Evolutionary conservation across 2,797 vertebrate genomes (phyloP).

Genomic region (Gambusia yucatana): DNA sequence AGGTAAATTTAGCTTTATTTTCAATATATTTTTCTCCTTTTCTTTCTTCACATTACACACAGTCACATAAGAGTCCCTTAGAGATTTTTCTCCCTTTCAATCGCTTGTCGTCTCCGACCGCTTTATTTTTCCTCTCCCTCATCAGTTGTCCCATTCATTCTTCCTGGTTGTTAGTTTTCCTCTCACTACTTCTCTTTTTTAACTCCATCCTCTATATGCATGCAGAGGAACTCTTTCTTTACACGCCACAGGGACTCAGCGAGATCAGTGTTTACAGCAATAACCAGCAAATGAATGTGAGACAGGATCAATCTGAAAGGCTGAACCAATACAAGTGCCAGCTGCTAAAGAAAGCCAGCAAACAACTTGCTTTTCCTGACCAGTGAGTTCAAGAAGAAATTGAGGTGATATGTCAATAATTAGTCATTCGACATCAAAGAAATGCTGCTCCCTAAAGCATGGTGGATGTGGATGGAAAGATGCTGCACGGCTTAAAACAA

Average conservation of each 20-base stretch:
- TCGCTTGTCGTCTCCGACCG: slow-evolving; percentile 37
- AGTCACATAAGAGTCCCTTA: slow-evolving; percentile 49
- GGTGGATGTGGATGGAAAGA: slow-evolving; percentile 47
- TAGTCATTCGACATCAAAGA: slow-evolving; percentile 44
- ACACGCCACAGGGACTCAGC: slow-evolving; percentile 44
- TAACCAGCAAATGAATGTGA: slow-evolving; percentile 77
- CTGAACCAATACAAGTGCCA: slow-evolving; percentile 41
- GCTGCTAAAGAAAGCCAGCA: slow-evolving; percentile 37
- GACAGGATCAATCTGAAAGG: slow-evolving; percentile 65
- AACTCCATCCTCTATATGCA: slow-evolving; percentile 22
- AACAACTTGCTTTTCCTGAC: slow-evolving; percentile 40
- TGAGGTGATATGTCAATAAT: slow-evolving; percentile 39
- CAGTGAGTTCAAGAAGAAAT: slow-evolving; percentile 39
- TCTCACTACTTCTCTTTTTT: slow-evolving; percentile 8
- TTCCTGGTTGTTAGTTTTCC: slow-evolving; percentile 1
- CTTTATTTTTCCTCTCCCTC: slow-evolving; percentile 22
- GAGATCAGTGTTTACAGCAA: slow-evolving; percentile 68
- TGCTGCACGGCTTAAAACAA: slow-evolving; percentile 42
- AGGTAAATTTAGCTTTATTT: slow-evolving; percentile 69
- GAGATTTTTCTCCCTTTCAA: slow-evolving; percentile 62
- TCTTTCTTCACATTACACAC: slow-evolving; percentile 53
- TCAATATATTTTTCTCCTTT: slow-evolving; percentile 28
- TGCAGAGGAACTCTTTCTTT: slow-evolving; percentile 57
- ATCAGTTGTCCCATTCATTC: slow-evolving; percentile 32
- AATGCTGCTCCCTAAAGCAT: slow-evolving; percentile 33